These are phyloP conservation scores for Ornithorhynchus anatinus DNA, from an alignment of 2,113 vertebrate species.

Conservation along the genomic window DNA sequence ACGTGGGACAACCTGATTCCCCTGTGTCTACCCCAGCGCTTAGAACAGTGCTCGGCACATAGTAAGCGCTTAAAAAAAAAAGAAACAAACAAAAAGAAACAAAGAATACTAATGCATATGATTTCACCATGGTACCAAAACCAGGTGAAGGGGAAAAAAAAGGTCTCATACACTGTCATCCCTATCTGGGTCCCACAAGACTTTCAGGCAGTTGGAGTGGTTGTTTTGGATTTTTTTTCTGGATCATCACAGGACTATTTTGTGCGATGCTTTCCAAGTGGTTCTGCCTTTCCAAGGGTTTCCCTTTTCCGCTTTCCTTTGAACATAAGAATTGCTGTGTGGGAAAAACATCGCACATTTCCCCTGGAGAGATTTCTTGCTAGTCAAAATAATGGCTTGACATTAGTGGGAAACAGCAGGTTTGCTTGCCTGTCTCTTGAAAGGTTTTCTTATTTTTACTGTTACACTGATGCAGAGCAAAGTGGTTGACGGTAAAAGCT, in stretches of 20 bases:
- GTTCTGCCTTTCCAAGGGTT: background rate
- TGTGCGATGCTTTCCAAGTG: conserved; percentile 4
- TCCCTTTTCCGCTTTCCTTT: background rate
- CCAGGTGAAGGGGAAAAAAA: background rate
- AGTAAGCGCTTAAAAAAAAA: too few species aligned
- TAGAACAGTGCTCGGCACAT: too few species aligned
- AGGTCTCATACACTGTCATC: background rate
- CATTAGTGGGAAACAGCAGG: background rate
- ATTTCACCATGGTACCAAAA: too few species aligned
- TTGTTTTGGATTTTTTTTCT: conserved; percentile 5
- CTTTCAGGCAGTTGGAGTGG: background rate
- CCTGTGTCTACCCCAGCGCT: too few species aligned
- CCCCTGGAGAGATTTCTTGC: background rate
- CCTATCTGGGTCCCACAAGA: background rate
- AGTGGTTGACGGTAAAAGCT: background rate
- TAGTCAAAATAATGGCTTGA: conserved; percentile 19
- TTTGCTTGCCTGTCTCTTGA: background rate
- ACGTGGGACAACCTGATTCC: too few species aligned
- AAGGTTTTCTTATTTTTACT: background rate
- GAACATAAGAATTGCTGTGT: background rate
- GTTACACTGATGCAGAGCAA: background rate
- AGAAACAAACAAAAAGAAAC: too few species aligned
- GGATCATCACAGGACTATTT: background rate
- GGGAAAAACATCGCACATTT: background rate
- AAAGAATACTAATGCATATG: too few species aligned